phyloP scores from a whole-genome alignment of 1,140 invertebrate species.

The Gonatopus flavifemur region DNA sequence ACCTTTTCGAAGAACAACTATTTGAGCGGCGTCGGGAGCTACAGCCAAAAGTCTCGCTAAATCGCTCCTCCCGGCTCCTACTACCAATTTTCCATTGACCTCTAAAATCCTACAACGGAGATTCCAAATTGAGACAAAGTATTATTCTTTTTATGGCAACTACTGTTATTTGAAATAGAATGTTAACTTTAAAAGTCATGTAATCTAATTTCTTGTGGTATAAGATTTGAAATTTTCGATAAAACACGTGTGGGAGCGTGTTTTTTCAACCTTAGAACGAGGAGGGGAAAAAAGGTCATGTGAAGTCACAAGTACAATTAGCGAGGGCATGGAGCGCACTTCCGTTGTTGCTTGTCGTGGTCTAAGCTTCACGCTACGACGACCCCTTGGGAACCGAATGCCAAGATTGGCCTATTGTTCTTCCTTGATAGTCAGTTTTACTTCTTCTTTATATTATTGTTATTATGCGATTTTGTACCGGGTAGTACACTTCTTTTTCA shows the following conservation, averaged over 20 bases:
- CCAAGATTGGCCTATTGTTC: slow-evolving; percentile 52
- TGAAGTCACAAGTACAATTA: slow-evolving; percentile 52
- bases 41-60: slow-evolving; percentile 65
- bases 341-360: slow-evolving; percentile 50
- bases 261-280: no score
- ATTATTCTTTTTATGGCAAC: no score
- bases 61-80: slow-evolving; percentile 71
- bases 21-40: slow-evolving; percentile 60
- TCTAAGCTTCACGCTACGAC: slow-evolving; percentile 51
- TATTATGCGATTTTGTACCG: not conserved
- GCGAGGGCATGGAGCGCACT: slow-evolving; percentile 51
- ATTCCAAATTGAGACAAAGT: not conserved
- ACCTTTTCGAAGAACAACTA: slow-evolving; percentile 55
- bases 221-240: no score
- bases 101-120: slow-evolving; percentile 71
- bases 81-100: slow-evolving; percentile 77
- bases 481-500: not conserved
- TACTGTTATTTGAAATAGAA: no score
- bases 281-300: slow-evolving; percentile 22
- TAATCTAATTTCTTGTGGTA: no score
- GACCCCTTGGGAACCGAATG: slow-evolving; percentile 48
- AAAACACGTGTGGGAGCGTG: not conserved
- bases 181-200: no score
- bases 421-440: slow-evolving; percentile 34
- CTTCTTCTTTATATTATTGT: no score